These are phyloP conservation scores for Cyclura pinguis DNA, from an alignment of 2,797 vertebrate genomes.

Conservation along the genomic window DNA sequence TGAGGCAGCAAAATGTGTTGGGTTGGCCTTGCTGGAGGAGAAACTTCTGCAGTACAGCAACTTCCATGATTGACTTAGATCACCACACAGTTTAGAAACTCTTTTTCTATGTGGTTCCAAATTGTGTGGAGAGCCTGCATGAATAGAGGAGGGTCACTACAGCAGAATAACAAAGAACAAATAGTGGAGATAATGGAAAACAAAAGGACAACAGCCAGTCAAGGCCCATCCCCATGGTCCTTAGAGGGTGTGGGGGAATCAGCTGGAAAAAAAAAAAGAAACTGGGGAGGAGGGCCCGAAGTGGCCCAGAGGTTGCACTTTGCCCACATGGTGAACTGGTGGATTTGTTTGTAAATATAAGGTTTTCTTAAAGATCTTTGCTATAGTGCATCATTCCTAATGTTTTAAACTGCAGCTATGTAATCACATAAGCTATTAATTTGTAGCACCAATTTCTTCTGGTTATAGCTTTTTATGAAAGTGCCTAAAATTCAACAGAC, in stretches of 20 bases:
- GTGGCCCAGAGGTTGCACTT: too few relatives aligned
- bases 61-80: background rate
- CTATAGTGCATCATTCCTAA: background rate
- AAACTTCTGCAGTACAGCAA: too few relatives aligned
- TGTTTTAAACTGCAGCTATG: background rate
- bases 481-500: background rate
- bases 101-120: background rate
- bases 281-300: too few relatives aligned
- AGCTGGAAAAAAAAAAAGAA: too few relatives aligned
- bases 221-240: background rate
- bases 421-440: background rate
- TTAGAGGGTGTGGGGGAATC: too few relatives aligned
- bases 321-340: too few relatives aligned
- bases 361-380: background rate
- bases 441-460: background rate
- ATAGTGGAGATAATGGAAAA: background rate
- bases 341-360: background rate
- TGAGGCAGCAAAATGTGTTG: background rate
- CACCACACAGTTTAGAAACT: background rate
- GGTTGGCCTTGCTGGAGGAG: background rate
- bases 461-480: background rate
- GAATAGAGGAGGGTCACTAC: background rate
- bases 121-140: background rate
- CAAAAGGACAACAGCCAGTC: background rate
- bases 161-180: background rate